Conservation (phyloP, 2,888 invertebrate species). For the Elgonia sp. region DNA sequence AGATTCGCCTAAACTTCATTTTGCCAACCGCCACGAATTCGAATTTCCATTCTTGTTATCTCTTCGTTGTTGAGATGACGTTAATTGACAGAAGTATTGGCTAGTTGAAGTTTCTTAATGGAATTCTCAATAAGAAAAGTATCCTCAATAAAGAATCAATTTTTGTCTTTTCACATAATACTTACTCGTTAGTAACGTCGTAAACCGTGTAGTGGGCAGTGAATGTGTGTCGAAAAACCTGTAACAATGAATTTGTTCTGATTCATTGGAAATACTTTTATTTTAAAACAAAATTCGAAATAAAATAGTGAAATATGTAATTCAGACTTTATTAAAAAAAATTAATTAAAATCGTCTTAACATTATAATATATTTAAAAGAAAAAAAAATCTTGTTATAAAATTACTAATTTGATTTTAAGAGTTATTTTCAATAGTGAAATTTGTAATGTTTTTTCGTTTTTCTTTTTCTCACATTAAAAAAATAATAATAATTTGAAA, state of each 20-base stretch:
- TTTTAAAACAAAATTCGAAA: neutral
- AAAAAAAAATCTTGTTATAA: too few relatives aligned
- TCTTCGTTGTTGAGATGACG: constrained; percentile 24
- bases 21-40: constrained; percentile 14
- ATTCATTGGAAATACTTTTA: too few relatives aligned
- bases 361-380: too few relatives aligned
- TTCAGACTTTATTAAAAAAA: too few relatives aligned
- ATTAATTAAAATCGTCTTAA: too few relatives aligned
- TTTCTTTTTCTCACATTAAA: too few relatives aligned
- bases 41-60: constrained; percentile 47
- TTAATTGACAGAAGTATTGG: constrained; percentile 38
- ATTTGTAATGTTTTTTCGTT: too few relatives aligned
- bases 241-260: constrained; percentile 84
- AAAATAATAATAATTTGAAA: too few relatives aligned
- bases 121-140: neutral
- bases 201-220: constrained; percentile 96
- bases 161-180: constrained; percentile 82
- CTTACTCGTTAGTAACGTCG: constrained; percentile 96
- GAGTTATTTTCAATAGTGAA: too few relatives aligned
- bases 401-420: too few relatives aligned
- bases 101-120: constrained; percentile 6
- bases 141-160: neutral
- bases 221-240: constrained; percentile 95
- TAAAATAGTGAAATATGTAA: neutral
- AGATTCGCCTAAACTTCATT: constrained; percentile 43